Evolutionary conservation across 2,888 invertebrate species (phyloP).

Genomic region (Bimastos eiseni): DNA sequence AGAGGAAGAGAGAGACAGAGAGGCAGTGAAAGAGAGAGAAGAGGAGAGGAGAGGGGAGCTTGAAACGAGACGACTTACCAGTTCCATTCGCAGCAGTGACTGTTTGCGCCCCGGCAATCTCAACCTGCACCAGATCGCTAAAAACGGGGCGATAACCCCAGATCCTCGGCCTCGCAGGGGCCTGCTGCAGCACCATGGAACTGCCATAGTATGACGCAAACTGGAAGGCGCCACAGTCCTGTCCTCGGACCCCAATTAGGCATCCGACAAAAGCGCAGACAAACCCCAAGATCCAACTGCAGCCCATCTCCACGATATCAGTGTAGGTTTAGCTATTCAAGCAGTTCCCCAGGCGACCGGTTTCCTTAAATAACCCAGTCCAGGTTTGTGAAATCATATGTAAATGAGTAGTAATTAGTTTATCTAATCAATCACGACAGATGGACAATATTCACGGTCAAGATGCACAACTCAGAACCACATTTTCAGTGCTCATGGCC

Average conservation of each 20-base stretch:
- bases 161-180: conserved; percentile 35
- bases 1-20: too few species aligned
- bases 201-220: conserved; percentile 40
- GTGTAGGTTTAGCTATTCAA: too few species aligned
- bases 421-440: background rate
- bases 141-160: conserved; percentile 38
- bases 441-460: background rate
- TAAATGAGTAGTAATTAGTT: background rate
- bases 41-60: too few species aligned
- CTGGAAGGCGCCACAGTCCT: background rate
- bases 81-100: background rate
- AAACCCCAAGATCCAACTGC: background rate
- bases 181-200: conserved; percentile 25
- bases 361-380: background rate
- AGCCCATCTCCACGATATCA: background rate
- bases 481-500: background rate
- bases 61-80: background rate
- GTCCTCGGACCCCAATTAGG: background rate
- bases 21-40: too few species aligned
- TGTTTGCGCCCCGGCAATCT: conserved; percentile 3
- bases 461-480: background rate
- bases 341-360: background rate
- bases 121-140: background rate
- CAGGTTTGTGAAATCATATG: background rate
- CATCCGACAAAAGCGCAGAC: background rate